These are phyloP conservation scores for Nasonovia ribisnigri DNA, from an alignment of 2,888 invertebrate species.

Conservation along the genomic window DNA sequence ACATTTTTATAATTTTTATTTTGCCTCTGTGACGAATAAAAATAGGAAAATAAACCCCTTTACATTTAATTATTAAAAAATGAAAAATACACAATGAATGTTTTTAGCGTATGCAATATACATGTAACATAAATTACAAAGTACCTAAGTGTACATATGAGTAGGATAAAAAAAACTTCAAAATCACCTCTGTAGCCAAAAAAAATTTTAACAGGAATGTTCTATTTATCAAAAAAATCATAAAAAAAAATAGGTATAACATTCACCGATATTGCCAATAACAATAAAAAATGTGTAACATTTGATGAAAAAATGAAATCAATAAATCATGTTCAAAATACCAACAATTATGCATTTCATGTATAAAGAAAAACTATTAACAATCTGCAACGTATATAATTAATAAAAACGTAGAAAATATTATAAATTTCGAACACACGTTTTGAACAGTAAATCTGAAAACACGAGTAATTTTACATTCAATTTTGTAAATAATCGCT, in stretches of 20 bases:
- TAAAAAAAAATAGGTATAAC: background rate
- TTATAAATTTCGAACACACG: background rate
- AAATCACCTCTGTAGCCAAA: background rate
- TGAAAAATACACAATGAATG: background rate
- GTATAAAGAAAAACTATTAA: background rate
- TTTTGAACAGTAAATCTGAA: background rate
- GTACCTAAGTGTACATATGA: background rate
- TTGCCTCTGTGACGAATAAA: background rate
- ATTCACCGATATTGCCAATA: background rate
- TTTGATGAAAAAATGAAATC: background rate
- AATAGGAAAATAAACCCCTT: background rate
- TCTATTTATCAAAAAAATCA: background rate
- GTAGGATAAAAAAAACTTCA: background rate
- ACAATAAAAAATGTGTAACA: background rate
- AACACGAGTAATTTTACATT: background rate
- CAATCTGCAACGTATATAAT: background rate
- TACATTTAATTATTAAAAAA: background rate
- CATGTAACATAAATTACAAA: background rate
- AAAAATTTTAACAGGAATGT: background rate
- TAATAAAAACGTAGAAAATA: background rate
- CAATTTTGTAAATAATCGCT: background rate
- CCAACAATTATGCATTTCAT: background rate
- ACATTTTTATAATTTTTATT: too few relatives aligned
- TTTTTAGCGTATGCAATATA: background rate
- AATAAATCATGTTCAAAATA: background rate